These are phyloP conservation scores for Astyanax mexicanus DNA, from an alignment of 2,797 vertebrate species.

Conservation along the genomic window DNA sequence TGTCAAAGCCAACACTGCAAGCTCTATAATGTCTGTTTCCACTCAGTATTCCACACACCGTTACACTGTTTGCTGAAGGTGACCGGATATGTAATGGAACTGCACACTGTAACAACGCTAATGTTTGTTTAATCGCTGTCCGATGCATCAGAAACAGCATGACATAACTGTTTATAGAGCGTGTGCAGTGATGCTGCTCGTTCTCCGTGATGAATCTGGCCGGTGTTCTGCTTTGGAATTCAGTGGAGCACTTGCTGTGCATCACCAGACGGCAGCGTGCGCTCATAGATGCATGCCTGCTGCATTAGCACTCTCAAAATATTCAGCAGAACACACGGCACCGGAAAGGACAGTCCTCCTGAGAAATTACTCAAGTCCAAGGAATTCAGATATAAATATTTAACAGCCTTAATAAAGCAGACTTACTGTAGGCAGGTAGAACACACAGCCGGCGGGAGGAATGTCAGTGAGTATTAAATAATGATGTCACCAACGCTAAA, in stretches of 20 bases:
- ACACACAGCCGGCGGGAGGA: background rate
- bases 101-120: background rate
- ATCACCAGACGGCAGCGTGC: background rate
- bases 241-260: background rate
- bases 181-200: background rate
- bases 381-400: slow-evolving; percentile 18
- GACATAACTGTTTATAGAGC: background rate
- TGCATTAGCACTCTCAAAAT: background rate
- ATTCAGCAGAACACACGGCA: background rate
- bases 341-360: background rate
- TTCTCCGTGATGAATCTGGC: background rate
- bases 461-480: background rate
- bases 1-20: background rate
- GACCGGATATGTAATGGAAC: slow-evolving; percentile 7
- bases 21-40: background rate
- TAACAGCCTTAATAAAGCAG: background rate
- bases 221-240: background rate
- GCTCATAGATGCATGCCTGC: background rate
- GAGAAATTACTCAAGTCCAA: background rate
- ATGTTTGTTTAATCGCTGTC: background rate
- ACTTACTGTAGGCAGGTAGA: background rate
- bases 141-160: slow-evolving; percentile 19
- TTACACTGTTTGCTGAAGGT: background rate
- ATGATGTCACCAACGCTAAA: background rate
- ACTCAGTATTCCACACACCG: background rate